These are phyloP conservation scores for Acanthopagrus latus DNA, from an alignment of 2,797 vertebrate species.

Conservation along the genomic window DNA sequence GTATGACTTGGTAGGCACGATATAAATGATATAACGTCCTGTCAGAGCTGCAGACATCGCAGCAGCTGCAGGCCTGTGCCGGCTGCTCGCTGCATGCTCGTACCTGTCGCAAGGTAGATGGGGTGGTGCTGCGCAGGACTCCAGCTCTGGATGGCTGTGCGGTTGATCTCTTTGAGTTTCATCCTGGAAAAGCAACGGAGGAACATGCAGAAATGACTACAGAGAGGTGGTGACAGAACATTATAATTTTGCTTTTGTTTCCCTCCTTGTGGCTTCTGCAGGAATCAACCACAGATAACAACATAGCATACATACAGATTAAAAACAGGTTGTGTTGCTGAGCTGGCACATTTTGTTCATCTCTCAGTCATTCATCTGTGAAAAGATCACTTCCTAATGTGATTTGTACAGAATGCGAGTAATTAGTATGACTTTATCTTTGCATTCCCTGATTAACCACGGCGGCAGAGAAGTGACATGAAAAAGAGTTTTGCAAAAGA, in stretches of 20 bases:
- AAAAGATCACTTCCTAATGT: not conserved
- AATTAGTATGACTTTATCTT: not conserved
- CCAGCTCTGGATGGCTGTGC: conserved; percentile 98
- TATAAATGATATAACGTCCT: not conserved
- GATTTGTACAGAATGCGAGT: not conserved
- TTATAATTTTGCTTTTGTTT: not conserved
- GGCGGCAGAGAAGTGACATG: not conserved
- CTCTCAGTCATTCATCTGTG: not conserved
- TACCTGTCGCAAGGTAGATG: conserved; percentile 95
- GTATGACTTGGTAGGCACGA: not conserved
- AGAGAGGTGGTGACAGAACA: not conserved
- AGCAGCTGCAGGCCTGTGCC: conserved; percentile 5
- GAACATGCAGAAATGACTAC: not conserved
- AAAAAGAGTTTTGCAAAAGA: not conserved
- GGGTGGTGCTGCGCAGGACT: conserved; percentile 96
- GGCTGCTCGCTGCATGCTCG: conserved; percentile 23
- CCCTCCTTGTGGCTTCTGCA: not conserved
- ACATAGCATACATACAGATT: too few relatives aligned
- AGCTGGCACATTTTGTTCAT: not conserved
- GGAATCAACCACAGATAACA: not conserved
- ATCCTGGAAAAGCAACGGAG: conserved; percentile 80
- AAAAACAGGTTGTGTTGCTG: not conserved
- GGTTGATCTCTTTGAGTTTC: conserved; percentile 97
- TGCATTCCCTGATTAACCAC: not conserved
- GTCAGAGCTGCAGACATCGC: not conserved